Percentiles rank a stretch among this genome's conserved stretches.
Evolutionary conservation across 2,888 invertebrate genomes (phyloP).

Genomic region (Merodon equestris): DNA sequence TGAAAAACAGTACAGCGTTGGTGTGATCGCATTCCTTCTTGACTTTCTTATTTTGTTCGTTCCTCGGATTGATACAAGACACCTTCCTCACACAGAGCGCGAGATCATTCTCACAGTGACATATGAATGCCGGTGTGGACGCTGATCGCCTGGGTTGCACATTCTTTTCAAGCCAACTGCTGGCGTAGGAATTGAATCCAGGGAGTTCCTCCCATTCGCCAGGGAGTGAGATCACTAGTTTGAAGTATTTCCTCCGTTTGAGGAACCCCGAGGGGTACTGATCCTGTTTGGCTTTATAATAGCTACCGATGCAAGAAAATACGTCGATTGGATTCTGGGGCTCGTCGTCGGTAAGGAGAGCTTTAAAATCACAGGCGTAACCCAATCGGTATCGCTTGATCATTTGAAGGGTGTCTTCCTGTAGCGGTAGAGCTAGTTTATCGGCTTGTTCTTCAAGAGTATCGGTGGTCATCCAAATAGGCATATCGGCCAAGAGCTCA

Average conservation of each 20-base stretch:
- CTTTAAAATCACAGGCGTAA: conserved; percentile 73
- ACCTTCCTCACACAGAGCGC: conserved; percentile 76
- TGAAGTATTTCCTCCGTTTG: conserved; percentile 73
- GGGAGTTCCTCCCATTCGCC: conserved; percentile 71
- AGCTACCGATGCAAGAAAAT: conserved; percentile 70
- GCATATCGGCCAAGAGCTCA: conserved; percentile 80
- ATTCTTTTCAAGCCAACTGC: conserved; percentile 72
- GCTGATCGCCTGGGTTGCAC: not conserved
- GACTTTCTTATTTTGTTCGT: conserved; percentile 72
- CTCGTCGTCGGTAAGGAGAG: conserved; percentile 60
- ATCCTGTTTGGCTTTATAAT: conserved; percentile 58
- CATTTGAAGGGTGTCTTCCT: conserved; percentile 78
- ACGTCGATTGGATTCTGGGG: conserved; percentile 71
- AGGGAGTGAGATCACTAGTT: conserved; percentile 74
- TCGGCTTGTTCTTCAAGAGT: conserved; percentile 69
- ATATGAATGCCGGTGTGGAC: conserved; percentile 70
- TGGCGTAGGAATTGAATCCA: conserved; percentile 73
- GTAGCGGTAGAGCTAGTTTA: conserved; percentile 78
- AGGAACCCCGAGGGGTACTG: conserved; percentile 68
- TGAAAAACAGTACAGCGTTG: conserved; percentile 74
- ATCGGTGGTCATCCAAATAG: conserved; percentile 80
- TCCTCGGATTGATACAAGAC: conserved; percentile 71
- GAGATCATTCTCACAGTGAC: conserved; percentile 71
- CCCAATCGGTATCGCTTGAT: conserved; percentile 80
- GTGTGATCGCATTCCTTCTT: conserved; percentile 72